Base-by-base conservation (phyloP, 1,140 invertebrate genomes). In the Drosophila watanabei region DNA sequence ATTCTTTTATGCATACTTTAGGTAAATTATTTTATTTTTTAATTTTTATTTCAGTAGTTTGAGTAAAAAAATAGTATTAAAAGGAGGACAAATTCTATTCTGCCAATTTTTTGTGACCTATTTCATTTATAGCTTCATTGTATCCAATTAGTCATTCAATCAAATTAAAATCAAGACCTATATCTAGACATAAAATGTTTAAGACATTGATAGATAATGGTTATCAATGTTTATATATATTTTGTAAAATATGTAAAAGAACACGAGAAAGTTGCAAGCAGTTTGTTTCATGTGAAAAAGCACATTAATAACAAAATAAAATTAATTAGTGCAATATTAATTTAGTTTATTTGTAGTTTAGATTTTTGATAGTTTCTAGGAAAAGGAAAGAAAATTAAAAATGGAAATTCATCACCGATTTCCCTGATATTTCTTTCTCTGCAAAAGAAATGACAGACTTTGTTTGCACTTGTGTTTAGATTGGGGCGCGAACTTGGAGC, bases 401-500 rank as follows among this genome's bases (percentile, higher is more conserved):
- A 13, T 9, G 7, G 28, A 33, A n/a, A n/a, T n/a, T 10, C 2
- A 5, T 11, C 7, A 48, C 32, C 20, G 6, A 24, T 70, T 59
- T 32, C 4, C n/a, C 28, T n/a, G 37, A 16, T n/a, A 37, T 70
- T 70, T 70, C 10, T 64, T 28, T 48, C 33, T 32, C 63, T 71
- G 68, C 49, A 28, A 6, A 32, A 39, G 63, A 71, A 71, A 71
- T 71, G 68, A 56, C 33, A 52, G 68, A 39, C 59, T 77, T 57
- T 72, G 71, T 84, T 77, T 66, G 81, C 79, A 76, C 63, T 84
- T 61, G 60, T 45, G 69, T 68, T 70, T 80, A 65, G 70, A 70
- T 76, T 51, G 70, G 66, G 60, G 48, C 73, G 58, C 48, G 46
- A 62, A 73, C 60, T 66, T 82, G 75, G 75, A 60, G 58, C 52